Base-by-base conservation (phyloP, 2,888 invertebrate genomes). In the Lamproptera curius region DNA sequence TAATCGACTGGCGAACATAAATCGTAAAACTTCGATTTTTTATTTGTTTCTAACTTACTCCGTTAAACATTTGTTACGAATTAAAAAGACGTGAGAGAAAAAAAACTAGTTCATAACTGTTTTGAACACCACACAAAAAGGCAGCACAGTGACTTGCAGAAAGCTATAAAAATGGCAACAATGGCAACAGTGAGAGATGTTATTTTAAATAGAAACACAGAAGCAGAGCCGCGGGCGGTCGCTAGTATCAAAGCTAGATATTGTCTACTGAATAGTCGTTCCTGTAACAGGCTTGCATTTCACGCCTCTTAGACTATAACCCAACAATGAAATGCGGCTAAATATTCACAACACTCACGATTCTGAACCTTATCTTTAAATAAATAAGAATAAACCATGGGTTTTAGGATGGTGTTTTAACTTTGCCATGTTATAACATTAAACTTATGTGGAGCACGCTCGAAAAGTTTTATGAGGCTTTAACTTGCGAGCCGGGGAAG, bases 391-490 rank as follows among this genome's bases (percentile, higher is more conserved):
- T 39, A 23, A 16, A 53, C 17, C 20, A 10, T 33, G 5, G 20
- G 11, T 15, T 8, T n/a, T 17, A 15, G n/a, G 9, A 11, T 42
- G 55, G 43, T 59, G 54, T 43, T 15, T 26, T 48, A 55, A 31
- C 26, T 57, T 63, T 44, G 61, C 41, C 35, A 58, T 62, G 64
- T 66, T 66, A 65, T 71, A 71, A 70, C 76, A 76, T 76, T 66
- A 75, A 82, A 84, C 77, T 86, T 85, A 82, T 80, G 82, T 83
- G 79, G 73, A 81, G 80, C 75, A 78, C 70, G 76, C 76, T 83
- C 70, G 68, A 82, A 74, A 80, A 85, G 78, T 85, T 86, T 84
- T 81, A 82, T 80, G 71, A 68, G 62, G 73, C 76, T 80, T 80
- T 71, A 80, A 83, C 76, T 82, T 83, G 76, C 68, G 65, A 75